Base-by-base conservation (phyloP, 2,797 vertebrate genomes). In the Sylvia borin region DNA sequence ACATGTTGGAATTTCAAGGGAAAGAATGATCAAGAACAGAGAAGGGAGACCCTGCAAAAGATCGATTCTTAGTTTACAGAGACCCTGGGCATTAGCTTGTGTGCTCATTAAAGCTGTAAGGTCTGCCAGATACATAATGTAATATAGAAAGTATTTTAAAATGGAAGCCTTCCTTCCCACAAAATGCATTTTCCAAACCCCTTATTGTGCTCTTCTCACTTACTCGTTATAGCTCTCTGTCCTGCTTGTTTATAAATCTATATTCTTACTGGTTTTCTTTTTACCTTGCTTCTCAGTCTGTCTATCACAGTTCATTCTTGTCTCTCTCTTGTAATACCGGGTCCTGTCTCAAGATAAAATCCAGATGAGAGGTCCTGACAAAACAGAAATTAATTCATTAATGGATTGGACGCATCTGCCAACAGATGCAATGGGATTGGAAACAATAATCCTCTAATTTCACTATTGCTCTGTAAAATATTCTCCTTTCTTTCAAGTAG, bases 111-210 rank as follows among this genome's bases (percentile, higher is more conserved):
- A 68, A 88, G 27, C 38, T 26, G 42, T 45, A 93, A 62, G 13
- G 51, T 74, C 80, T 92, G 77, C 93, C 95, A 96, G 70, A 85
- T 54, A 47, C 15, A 77, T 40, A 95, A 86, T 85, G 60, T 79
- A 85, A 90, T 77, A 87, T 50, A 88, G 36, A 71, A 92, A 76
- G 10, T 79, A 91, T 91, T 96, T 92, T 92, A 81, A 92, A 92
- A 94, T 78, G 67, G 51, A 90, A 92, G 34, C 29, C 68, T 92
- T 88, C 70, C 76, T 88, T 81, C 73, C 67, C 57, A 92, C 77
- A 92, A 88, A 94, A 96, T 60, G 36, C 38, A 66, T 94, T 96
- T 96, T 93, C 72, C 85, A 95, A 96, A 64, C 47, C 20, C 55
- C 38, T 78, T 64, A 73, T n/a, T 93, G 57, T 65, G 55, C n/a